Evolutionary conservation across 2,888 invertebrate species (phyloP), one percentile per base, ranked within the genome.

Genomic region (Serripes groenlandicus): DNA sequence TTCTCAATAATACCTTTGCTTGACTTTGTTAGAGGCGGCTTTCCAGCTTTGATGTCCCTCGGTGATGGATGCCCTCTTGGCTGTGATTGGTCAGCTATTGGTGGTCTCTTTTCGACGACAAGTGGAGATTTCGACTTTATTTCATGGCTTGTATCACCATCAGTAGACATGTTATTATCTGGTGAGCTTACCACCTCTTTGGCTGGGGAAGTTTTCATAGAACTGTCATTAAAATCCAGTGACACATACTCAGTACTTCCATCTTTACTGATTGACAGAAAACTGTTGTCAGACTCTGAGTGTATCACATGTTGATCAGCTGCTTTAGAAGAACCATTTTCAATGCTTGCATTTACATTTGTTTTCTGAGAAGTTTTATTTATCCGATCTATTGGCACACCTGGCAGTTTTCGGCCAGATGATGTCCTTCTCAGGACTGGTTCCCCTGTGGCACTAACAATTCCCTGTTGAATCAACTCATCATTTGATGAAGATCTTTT

Each of bases 341-440:
- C 42, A 21, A 58, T 21, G 18, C 1, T 34, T 34, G n/a, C 23
- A 35, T 35, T 58, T 21, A 58, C 23, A 18, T 34, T 58, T 9
- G 71, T 35, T 54, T 56, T 71, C n/a, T 71, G 56, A 3, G n/a
- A 11, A 11, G 58, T 54, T n/a, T 66, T 66, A 49, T 66, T 60
- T 32, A 56, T 58, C 35, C 56, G 70, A 21, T 70, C 60, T 34
- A 72, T 71, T 68, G 66, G 76, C 56, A 76, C 73, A 49, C 78
- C 75, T 5, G 86, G 86, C 15, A 86, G 56, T 54, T 86, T 86
- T 62, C 86, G 77, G 28, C 86, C 86, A n/a, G 85, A 80, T 37
- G 85, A 85, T n/a, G 86, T 78, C 54, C 86, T 68, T 23, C 72
- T 76, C 28, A 83, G 28, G 3, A 54, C 54, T 52, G 68, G 74